Evolutionary conservation across 1,140 invertebrate genomes (phyloP).

Genomic region (Pissodes strobi): DNA sequence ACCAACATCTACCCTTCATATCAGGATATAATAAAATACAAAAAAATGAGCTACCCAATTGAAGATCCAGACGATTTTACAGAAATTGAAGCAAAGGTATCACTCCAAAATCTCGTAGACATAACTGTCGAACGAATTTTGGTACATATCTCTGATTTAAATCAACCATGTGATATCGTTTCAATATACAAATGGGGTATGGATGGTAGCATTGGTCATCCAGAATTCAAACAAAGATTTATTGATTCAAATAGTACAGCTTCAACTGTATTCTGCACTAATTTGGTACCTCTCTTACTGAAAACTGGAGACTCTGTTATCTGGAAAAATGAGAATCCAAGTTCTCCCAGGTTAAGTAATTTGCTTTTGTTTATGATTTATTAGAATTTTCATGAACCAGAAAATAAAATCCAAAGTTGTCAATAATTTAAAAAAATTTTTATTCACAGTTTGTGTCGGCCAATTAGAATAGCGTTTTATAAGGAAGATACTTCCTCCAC

Average conservation of each 20-base stretch:
- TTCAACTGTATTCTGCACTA: no score
- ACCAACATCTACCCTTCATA: slow-evolving; percentile 3
- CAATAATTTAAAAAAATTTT: slow-evolving; percentile 6
- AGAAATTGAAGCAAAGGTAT: no score
- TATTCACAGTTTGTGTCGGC: slow-evolving; percentile 1
- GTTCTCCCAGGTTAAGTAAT: slow-evolving; percentile 4
- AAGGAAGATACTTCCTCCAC: slow-evolving; percentile 5
- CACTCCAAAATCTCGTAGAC: no score
- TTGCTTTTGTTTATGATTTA: no score
- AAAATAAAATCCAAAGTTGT: slow-evolving; percentile 5
- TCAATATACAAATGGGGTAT: no score
- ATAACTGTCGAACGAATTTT: no score
- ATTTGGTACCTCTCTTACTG: neutral
- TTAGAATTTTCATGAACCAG: slow-evolving; percentile 2
- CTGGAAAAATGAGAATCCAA: slow-evolving; percentile 8
- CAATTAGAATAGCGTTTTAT: neutral
- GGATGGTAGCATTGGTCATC: neutral
- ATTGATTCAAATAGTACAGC: slow-evolving; percentile 11
- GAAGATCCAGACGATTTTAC: no score
- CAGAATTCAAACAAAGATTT: slow-evolving; percentile 10
- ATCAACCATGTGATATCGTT: no score
- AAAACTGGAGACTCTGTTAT: slow-evolving; percentile 1
- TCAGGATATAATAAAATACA: slow-evolving; percentile 2
- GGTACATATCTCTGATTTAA: no score
- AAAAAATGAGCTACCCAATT: no score